Base-by-base conservation (phyloP, 1,140 invertebrate species). In the Varroa destructor region DNA sequence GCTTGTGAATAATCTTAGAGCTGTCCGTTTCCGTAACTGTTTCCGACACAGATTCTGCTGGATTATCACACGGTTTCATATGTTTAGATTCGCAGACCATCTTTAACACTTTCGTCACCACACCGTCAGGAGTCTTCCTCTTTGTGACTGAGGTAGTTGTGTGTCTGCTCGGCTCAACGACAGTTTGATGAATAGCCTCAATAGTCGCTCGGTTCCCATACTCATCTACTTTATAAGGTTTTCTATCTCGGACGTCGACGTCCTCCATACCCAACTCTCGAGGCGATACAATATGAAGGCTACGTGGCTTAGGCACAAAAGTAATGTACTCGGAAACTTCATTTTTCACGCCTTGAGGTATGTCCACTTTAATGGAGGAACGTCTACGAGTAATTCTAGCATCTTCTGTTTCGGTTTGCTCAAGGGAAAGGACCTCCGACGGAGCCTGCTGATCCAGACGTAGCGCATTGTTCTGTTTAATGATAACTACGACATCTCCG, bases 361-460 rank as follows among this genome's bases (percentile, higher is more conserved):
- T 36, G 12, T 5, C 36, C 10, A 43, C 61, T 14, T 36, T 12
- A 43, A 40, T 37, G n/a, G 61, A 1, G 37, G 12, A 25, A 12
- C 40, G 46, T 12, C 37, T 67, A 2, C 40, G 61, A 12, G 40
- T 67, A 12, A 67, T 5, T 12, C 14, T n/a, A 2, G 46, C 61
- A 14, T 67, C 61, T 14, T 12, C 12, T 25, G 61, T 67, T 40
- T 67, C 61, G 14, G 40, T 67, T 40, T 67, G n/a, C 8, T 67
- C 46, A n/a, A 58, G 4, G 57, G 40, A 5, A 6, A 36, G 4
- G 6, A 58, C 12, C 25, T 36, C 57, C 40, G 57, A 58, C 3
- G 25, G 12, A 40, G 61, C 61, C 37, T 10, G 61, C 46, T 40
- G 61, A 3, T 37, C 14, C 37, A 5, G 40, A 40, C 14, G 61